phyloP scores from a whole-genome alignment of 2,113 vertebrate genomes.

The Podiceps cristatus region DNA sequence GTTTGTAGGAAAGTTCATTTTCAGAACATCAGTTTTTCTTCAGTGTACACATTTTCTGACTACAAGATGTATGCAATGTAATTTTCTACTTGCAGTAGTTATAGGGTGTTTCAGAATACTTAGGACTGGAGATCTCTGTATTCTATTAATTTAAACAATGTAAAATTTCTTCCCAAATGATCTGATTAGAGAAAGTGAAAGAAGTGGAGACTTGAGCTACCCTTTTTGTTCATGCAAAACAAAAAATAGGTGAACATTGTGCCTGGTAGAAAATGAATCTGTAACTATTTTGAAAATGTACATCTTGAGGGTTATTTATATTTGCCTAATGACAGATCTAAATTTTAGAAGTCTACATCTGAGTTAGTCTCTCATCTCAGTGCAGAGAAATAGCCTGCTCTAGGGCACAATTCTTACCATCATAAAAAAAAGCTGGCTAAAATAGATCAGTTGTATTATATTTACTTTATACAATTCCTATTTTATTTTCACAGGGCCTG shows the following conservation, averaged over 20 bases:
- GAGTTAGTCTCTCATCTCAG: neutral
- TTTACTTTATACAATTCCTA: neutral
- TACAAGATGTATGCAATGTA: neutral
- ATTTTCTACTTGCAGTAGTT: neutral
- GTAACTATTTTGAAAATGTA: neutral
- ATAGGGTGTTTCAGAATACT: neutral
- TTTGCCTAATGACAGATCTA: neutral
- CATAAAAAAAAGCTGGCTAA: neutral
- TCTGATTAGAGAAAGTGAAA: neutral
- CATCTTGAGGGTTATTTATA: neutral
- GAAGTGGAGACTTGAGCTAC: neutral
- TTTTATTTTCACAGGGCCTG: neutral
- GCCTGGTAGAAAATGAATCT: neutral
- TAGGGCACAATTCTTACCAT: neutral
- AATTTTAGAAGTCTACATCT: neutral
- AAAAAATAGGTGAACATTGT: neutral
- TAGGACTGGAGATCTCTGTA: neutral
- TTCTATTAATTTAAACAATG: neutral
- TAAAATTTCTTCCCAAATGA: neutral
- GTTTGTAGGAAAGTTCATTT: neutral
- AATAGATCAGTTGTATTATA: neutral
- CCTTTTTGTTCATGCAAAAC: neutral
- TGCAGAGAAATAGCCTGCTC: neutral
- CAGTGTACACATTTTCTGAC: neutral
- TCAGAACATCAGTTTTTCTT: neutral